Conservation (phyloP, 1,140 invertebrate species). For the Bombus polaris region DNA sequence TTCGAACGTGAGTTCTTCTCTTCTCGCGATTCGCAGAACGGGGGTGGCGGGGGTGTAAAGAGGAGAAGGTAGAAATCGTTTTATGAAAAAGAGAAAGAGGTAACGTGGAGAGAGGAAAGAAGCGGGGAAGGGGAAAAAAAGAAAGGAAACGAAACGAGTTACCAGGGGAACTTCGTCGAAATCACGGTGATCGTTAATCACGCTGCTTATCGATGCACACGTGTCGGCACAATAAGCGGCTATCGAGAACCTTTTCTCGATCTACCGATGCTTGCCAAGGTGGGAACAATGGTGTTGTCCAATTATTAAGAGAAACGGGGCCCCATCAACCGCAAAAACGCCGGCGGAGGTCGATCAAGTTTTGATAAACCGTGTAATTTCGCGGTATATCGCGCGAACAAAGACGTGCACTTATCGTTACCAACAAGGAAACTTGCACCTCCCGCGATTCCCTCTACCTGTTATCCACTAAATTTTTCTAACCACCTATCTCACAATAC, state of each 20-base stretch:
- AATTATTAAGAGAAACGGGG: conserved; percentile 59
- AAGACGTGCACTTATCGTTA: conserved; percentile 56
- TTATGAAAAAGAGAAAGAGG: conserved; percentile 5
- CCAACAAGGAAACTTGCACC: conserved; percentile 53
- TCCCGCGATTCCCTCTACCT: conserved; percentile 31
- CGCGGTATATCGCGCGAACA: conserved; percentile 50
- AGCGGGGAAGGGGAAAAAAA: background rate
- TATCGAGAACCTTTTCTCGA: conserved; percentile 54
- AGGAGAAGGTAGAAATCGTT: background rate
- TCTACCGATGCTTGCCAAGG: conserved; percentile 46
- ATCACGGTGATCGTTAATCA: conserved; percentile 56
- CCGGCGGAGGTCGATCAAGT: conserved; percentile 53
- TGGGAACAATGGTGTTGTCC: conserved; percentile 60
- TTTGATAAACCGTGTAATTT: conserved; percentile 62
- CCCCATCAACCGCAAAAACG: conserved; percentile 46
- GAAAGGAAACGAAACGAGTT: background rate
- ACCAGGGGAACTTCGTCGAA: conserved; percentile 41
- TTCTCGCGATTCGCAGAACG: background rate
- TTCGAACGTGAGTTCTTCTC: background rate
- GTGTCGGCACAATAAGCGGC: conserved; percentile 48
- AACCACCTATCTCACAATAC: background rate
- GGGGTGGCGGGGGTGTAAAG: no score
- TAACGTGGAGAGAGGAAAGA: background rate
- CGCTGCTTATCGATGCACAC: conserved; percentile 56
- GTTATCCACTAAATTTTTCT: conserved; percentile 27